Conservation (phyloP, 2,888 invertebrate genomes). For the Agrotis exclamationis region DNA sequence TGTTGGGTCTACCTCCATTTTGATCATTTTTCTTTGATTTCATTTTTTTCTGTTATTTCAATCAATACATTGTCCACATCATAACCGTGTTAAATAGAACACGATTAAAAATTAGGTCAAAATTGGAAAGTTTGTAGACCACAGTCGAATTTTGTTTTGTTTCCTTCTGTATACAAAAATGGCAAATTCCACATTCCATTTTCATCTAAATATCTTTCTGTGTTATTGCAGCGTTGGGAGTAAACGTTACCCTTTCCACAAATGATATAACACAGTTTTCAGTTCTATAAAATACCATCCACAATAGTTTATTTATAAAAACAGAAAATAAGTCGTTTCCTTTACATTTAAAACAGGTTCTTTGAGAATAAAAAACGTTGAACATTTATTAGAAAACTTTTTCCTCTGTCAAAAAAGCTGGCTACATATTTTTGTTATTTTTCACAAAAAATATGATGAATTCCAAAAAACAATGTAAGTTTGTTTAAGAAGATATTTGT, state of each 20-base stretch:
- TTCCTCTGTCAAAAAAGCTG: neutral
- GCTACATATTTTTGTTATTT: neutral
- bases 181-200: neutral
- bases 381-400: neutral
- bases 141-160: neutral
- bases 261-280: slow-evolving; percentile 24
- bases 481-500: neutral
- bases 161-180: neutral
- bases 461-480: neutral
- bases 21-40: neutral
- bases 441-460: neutral
- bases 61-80: neutral
- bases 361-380: neutral
- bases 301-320: neutral
- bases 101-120: neutral
- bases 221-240: slow-evolving; percentile 5
- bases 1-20: neutral
- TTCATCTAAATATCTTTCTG: slow-evolving; percentile 5
- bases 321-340: neutral
- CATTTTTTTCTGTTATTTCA: neutral
- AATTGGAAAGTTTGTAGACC: neutral
- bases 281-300: slow-evolving; percentile 35
- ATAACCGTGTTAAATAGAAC: neutral
- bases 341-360: neutral
- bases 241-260: neutral